Percentiles rank a stretch among this genome's conserved stretches.
These are phyloP conservation scores for Drosophila meridionalis DNA, from an alignment of 2,888 invertebrate species.

Conservation along the genomic window DNA sequence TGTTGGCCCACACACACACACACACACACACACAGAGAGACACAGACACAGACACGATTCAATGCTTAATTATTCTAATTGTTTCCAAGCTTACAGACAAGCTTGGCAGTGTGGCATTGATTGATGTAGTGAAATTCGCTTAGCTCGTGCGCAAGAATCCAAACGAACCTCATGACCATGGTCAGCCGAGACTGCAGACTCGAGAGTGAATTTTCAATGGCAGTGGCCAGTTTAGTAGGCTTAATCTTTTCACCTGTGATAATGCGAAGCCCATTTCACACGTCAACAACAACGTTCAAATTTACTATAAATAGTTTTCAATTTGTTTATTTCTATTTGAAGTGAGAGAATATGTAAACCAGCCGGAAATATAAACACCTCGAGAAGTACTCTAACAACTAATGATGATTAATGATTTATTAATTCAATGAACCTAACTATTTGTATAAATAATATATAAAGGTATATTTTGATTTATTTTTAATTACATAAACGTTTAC, in stretches of 20 bases:
- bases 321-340: background rate
- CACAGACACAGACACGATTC: background rate
- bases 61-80: slow-evolving; percentile 72
- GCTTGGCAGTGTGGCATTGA: slow-evolving; percentile 62
- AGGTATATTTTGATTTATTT: no score
- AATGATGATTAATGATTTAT: no score
- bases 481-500: no score
- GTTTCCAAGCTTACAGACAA: slow-evolving; percentile 43
- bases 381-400: no score
- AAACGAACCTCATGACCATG: slow-evolving; percentile 22
- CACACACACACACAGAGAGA: slow-evolving; percentile 2
- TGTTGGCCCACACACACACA: slow-evolving; percentile 9
- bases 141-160: slow-evolving; percentile 30
- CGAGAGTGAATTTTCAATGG: slow-evolving; percentile 31
- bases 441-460: no score
- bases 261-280: slow-evolving; percentile 53
- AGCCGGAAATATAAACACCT: no score
- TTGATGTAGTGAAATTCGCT: slow-evolving; percentile 57
- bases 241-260: slow-evolving; percentile 45
- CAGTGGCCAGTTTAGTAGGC: slow-evolving; percentile 7
- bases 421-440: no score
- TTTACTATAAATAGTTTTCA: background rate
- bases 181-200: slow-evolving; percentile 6
- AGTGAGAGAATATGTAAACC: no score
- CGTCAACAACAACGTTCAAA: slow-evolving; percentile 23